Conservation (phyloP, 2,888 invertebrate species). For the Eupithecia inturbata region DNA sequence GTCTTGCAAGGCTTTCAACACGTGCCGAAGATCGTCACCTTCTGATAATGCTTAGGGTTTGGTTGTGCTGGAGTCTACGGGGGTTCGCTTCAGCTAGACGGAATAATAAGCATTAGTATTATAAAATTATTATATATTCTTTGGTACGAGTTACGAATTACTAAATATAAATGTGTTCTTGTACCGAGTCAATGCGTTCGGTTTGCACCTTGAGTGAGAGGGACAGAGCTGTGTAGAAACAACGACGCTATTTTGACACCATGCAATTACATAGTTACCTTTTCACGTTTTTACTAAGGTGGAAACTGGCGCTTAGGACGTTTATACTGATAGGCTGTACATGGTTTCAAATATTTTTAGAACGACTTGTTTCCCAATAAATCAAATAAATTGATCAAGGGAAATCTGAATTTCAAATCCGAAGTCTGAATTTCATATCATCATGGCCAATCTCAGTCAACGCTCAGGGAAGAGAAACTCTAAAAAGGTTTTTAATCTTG, state of each 20-base stretch:
- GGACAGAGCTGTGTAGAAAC: background rate
- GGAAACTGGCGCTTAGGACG: background rate
- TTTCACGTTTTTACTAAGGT: background rate
- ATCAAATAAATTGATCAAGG: background rate
- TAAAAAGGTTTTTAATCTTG: too few relatives aligned
- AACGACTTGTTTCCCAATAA: background rate
- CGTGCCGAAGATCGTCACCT: constrained; percentile 1
- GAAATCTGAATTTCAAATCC: background rate
- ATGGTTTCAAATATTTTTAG: background rate
- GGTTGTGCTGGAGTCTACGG: background rate
- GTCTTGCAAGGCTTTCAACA: constrained; percentile 11
- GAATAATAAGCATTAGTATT: too few relatives aligned
- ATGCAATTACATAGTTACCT: background rate
- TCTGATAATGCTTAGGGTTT: background rate
- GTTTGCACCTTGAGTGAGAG: too few relatives aligned
- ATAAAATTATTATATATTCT: too few relatives aligned
- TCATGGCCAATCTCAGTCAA: background rate
- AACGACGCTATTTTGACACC: background rate
- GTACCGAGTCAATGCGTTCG: too few relatives aligned
- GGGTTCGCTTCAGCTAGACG: background rate
- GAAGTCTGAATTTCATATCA: background rate
- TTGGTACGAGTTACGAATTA: too few relatives aligned
- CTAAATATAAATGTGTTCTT: too few relatives aligned
- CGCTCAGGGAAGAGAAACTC: background rate
- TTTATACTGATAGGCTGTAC: background rate